A percentile compares a stretch with the other conserved stretches of the same genome.
Evolutionary conservation across 2,797 vertebrate species (phyloP).

Genomic region (Lagodon rhomboides): DNA sequence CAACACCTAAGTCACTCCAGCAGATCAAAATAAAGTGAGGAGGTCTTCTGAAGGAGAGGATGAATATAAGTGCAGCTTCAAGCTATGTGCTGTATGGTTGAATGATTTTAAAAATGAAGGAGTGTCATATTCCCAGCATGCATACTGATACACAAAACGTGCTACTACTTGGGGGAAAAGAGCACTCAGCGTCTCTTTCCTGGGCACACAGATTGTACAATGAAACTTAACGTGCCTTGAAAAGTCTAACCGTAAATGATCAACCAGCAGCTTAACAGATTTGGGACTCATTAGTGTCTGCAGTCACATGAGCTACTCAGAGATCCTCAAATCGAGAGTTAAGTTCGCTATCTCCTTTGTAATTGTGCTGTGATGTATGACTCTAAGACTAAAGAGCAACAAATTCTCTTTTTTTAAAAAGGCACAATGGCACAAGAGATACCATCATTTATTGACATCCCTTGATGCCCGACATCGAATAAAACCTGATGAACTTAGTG

Average conservation of each 20-base stretch:
- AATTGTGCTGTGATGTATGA: background rate
- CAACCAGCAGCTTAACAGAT: constrained; percentile 26
- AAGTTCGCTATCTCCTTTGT: background rate
- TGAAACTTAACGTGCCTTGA: constrained; percentile 19
- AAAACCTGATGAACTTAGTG: constrained; percentile 28
- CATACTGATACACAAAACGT: constrained; percentile 55
- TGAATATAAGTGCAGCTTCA: constrained; percentile 35
- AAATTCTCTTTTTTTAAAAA: background rate
- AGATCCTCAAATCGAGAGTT: background rate
- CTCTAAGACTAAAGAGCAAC: background rate
- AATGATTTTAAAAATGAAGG: constrained; percentile 37
- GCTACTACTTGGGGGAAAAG: constrained; percentile 41
- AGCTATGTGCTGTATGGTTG: constrained; percentile 10
- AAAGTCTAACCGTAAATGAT: constrained; percentile 40
- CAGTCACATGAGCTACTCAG: background rate
- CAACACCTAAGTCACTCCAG: constrained; percentile 20
- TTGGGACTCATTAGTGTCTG: constrained; percentile 10
- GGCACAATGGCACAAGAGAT: background rate
- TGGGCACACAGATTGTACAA: background rate
- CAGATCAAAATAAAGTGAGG: constrained; percentile 30
- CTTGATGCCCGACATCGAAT: constrained; percentile 15
- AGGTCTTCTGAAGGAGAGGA: constrained; percentile 56
- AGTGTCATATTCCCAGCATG: constrained; percentile 32
- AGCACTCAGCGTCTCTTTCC: constrained; percentile 4
- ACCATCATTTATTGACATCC: constrained; percentile 2